Evolutionary conservation across 2,113 vertebrate species (phyloP).

Genomic region (human): GRCh38 chr12:13702001-13702500

Average conservation of each 20-base stretch:
- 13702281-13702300: not conserved
- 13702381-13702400: not conserved
- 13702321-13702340: not conserved
- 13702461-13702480: not conserved
- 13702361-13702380: not conserved
- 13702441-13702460: not conserved
- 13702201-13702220: not conserved
- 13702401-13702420: not conserved
- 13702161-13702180: not conserved
- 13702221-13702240: slow-evolving; percentile 25
- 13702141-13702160: slow-evolving; percentile 29
- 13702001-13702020: not conserved
- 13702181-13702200: not conserved
- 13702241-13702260: slow-evolving; percentile 10
- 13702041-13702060: not conserved
- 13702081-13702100: slow-evolving; percentile 5
- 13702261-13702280: not conserved
- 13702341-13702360: not conserved
- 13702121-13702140: not conserved
- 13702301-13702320: slow-evolving; percentile 24
- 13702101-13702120: not conserved
- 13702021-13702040: slow-evolving; percentile 45
- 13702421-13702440: not conserved
- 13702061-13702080: slow-evolving; percentile 43
- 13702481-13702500: not conserved